Percentiles rank a stretch among this genome's conserved stretches.
Evolutionary conservation across 2,888 invertebrate species (phyloP).

Genomic region (Caenorhabditis becei): DNA sequence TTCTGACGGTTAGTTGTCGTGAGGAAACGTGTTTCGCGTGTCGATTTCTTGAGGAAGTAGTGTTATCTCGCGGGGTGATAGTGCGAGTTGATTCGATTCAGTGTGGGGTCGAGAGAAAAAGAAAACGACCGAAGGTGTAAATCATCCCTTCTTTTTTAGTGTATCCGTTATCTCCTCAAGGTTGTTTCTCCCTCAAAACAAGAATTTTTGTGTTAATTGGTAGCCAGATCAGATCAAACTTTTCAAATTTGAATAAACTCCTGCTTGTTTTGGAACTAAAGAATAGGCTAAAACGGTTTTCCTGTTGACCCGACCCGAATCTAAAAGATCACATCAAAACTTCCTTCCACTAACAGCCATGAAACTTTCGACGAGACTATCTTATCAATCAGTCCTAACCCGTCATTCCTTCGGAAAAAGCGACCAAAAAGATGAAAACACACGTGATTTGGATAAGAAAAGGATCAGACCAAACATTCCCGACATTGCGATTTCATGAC

Average conservation of each 20-base stretch:
- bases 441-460: conserved; percentile 47
- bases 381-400: conserved; percentile 39
- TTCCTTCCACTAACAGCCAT: conserved; percentile 29
- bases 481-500: not conserved
- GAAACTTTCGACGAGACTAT: conserved; percentile 17
- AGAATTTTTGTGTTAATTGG: conserved; percentile 6
- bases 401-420: conserved; percentile 8
- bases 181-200: conserved; percentile 37
- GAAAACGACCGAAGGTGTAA: conserved; percentile 41
- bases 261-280: too few relatives aligned
- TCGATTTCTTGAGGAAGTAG: conserved; percentile 27
- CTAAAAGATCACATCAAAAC: conserved; percentile 24
- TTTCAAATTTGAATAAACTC: too few relatives aligned
- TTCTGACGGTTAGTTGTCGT: conserved; percentile 66
- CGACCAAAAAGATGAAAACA: conserved; percentile 43
- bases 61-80: conserved; percentile 45
- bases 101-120: conserved; percentile 37
- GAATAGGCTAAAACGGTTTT: not conserved
- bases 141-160: conserved; percentile 42
- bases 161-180: conserved; percentile 42
- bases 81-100: conserved; percentile 58
- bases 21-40: not conserved
- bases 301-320: conserved; percentile 25
- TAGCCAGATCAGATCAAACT: not conserved
- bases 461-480: conserved; percentile 3